Percentiles rank a stretch among this genome's conserved stretches.
These are phyloP conservation scores for Silvanus unidentatus DNA, from an alignment of 2,888 invertebrate genomes.

Conservation along the genomic window DNA sequence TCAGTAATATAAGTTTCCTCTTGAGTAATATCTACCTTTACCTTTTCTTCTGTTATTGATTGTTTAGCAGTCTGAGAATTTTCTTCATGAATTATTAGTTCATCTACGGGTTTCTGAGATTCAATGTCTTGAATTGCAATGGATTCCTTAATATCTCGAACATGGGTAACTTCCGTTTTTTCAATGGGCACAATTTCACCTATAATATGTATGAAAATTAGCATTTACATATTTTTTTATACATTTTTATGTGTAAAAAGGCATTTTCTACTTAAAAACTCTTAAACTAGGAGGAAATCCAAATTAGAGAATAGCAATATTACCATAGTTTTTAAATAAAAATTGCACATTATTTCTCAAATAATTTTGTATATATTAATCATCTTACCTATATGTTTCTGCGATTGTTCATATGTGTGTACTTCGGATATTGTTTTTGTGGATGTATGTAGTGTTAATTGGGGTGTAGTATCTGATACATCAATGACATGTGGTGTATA, in stretches of 20 bases:
- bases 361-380: not conserved
- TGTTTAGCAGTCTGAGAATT: not conserved
- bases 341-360: not conserved
- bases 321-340: not conserved
- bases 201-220: constrained; percentile 23
- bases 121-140: constrained; percentile 31
- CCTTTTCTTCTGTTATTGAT: constrained; percentile 13
- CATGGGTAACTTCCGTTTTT: constrained; percentile 24
- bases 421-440: constrained; percentile 35
- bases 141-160: constrained; percentile 31
- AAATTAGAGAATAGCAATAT: too few species aligned
- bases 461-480: constrained; percentile 22
- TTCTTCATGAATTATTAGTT: not conserved
- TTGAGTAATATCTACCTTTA: constrained; percentile 1
- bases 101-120: constrained; percentile 29
- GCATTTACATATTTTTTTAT: too few species aligned
- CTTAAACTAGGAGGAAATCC: too few species aligned
- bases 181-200: constrained; percentile 20
- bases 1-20: constrained; percentile 14
- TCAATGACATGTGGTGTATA: constrained; percentile 7
- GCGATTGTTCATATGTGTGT: constrained; percentile 35
- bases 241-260: too few species aligned
- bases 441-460: constrained; percentile 28
- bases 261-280: too few species aligned
- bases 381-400: constrained; percentile 34